Evolutionary conservation across 1,140 invertebrate genomes (phyloP), one percentile per base, ranked within the genome.

Genomic region (Drosophila mayri): DNA sequence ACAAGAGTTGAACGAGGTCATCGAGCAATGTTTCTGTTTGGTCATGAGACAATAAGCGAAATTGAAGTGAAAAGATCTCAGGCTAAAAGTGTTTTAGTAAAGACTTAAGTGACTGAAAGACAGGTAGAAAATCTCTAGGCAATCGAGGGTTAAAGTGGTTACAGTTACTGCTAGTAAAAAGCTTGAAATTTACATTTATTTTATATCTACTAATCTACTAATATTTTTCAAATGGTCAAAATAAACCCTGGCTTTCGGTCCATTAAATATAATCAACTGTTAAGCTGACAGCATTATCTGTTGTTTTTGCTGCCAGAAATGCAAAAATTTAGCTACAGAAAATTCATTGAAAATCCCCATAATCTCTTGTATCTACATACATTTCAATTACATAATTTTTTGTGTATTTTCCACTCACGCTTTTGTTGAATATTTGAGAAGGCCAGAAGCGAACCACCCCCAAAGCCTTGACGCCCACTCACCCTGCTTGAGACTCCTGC

Each of bases 1-100:
- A 76, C 61, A 71, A 55, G 25, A 57, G 81, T 85, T 85, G 71
- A 84, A 84, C 81, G 76, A 84, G 81, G 81, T 84, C 81, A 85
- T 72, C 60, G 60, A 63, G 76, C 44, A 72, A 80, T 84, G 65
- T 79, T 60, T 80, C 32, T 55, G 32, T 40, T 41, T n/a, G 18
- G n/a, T n/a, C 61, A 41, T 41, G 52, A 59, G 61, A 30, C 43
- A 22, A 30, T 49, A 30, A 22, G 44, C 20, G 16, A 49, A 41
- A 22, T 49, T 30, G 7, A 49, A 41, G 37, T 28, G 20, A n/a
- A 66, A 58, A 47, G 25, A 22, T 20, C n/a, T 32, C 16, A 16
- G 38, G 7, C 16, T 14, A 43, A 2, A 25, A 63, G 20, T 32
- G 62, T 32, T 35, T 64, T 32, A 61, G 20, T 8, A 11, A 12